A percentile compares a stretch with the other conserved stretches of the same genome.
Evolutionary conservation across 2,797 vertebrate species (phyloP).

Genomic region (Takifugu rubripes): DNA sequence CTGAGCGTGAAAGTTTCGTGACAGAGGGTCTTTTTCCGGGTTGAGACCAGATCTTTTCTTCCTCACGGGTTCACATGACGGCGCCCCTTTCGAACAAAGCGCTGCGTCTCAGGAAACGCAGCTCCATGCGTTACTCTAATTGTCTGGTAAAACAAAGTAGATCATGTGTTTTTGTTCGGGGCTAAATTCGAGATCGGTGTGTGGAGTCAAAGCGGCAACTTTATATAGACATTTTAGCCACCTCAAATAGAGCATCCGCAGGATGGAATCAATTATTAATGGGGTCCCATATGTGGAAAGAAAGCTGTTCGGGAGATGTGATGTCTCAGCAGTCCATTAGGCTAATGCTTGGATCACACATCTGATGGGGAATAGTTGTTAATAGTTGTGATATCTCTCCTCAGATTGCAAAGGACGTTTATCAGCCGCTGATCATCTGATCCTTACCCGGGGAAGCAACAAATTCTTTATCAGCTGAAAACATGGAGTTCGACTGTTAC

Average conservation of each 20-base stretch:
- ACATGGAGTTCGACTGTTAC: conserved; percentile 87
- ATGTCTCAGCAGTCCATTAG: conserved; percentile 30
- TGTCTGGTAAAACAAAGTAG: conserved; percentile 7
- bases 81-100: conserved; percentile 52
- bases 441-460: neutral
- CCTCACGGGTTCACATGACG: conserved; percentile 4
- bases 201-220: conserved; percentile 11
- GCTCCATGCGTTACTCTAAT: conserved; percentile 4
- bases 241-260: conserved; percentile 48
- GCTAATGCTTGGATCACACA: conserved; percentile 22
- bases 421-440: conserved; percentile 9
- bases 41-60: conserved; percentile 11
- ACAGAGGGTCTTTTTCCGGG: neutral
- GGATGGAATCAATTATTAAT: conserved; percentile 62
- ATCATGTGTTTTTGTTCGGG: too few species aligned
- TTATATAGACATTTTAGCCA: conserved; percentile 15
- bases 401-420: conserved; percentile 36
- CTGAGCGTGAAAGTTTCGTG: conserved; percentile 29
- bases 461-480: neutral
- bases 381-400: conserved; percentile 30
- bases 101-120: conserved; percentile 41
- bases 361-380: conserved; percentile 30
- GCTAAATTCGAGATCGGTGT: too few species aligned
- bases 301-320: conserved; percentile 23
- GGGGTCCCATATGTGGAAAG: conserved; percentile 49